Evolutionary conservation across 2,113 vertebrate genomes (phyloP), one percentile per base, ranked within the genome.

Genomic region (Rostratula benghalensis): DNA sequence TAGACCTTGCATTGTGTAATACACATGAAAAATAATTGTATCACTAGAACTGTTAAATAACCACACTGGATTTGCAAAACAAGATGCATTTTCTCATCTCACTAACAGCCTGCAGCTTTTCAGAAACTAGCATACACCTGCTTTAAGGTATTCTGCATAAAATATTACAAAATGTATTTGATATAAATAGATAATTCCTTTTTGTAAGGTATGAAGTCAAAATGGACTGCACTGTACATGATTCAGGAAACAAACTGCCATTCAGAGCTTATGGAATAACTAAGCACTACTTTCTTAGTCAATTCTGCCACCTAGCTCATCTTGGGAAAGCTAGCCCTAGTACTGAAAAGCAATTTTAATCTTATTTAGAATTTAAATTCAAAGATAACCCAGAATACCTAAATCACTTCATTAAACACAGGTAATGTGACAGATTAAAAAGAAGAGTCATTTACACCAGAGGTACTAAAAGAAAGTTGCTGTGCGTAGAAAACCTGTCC

Each of bases 31-130:
- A 92, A 94, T 87, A 89, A 94, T 24, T 95, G 57, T 91, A 93
- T 89, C 95, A 35, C 95, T 80, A 64, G 68, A 90, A 71, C 80
- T 91, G 86, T 91, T 92, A 95, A 97, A 96, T 94, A 97, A 95
- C 78, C 65, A 75, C 35, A 92, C 6, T 84, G 96, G 89, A 88
- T 93, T 74, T 74, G 65, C 91, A 96, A 94, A 92, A 82, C 73
- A 77, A 85, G 70, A 82, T 83, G 43, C 60, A 68, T 89, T 90
- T 81, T 50, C 87, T 73, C 67, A 78, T 71, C 83, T 90, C 67
- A 65, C 83, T 33, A 43, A 91, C 53, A 83, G 68, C 78, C 83
- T 54, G 39, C 64, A 85, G 86, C 75, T 76, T 43, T 75, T 87
- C 53, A 15, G 48, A 94, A 89, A 97, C 88, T 82, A 93, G 60